Base-by-base conservation (phyloP, 1,140 invertebrate species). In the Diorhabda carinulata region DNA sequence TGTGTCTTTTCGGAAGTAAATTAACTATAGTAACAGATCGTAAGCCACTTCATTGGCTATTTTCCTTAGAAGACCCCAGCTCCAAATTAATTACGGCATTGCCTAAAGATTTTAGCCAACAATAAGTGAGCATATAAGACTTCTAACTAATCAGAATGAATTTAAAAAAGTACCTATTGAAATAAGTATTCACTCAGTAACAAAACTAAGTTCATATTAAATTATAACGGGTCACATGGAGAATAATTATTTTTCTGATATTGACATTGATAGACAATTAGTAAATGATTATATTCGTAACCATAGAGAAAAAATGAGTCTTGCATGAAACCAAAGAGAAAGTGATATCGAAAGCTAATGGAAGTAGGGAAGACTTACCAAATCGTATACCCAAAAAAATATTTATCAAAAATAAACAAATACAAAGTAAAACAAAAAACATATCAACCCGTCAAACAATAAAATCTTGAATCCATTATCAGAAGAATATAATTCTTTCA, bases 281-380 rank as follows among this genome's bases (percentile, higher is more conserved):
- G 7, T 63, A 1, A 64, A 52, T 64, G 2, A 64, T 47, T 56
- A 56, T 52, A 64, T 52, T 4, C 4, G 5, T 5, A 43, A 9
- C 40, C 40, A 43, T 43, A n/a, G 2, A 62, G 9, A 62, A 43
- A 62, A 62, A 62, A 44, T 62, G 40, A n/a, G 52, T n/a, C 47
- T 56, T 68, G 44, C 59, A n/a, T 7, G 40, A 43, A 62, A 40
- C 5, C 60, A 69, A 69, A 63, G 52, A 58, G 47, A 45, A 68
- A 60, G 63, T 59, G 57, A 71, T 57, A 6, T 56, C 58, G 40
- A 65, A 69, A 43, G 71, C n/a, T 5, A 5, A 59, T 10, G 5
- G 5, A 59, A 59, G 10, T 41, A 5, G 57, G 5, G 57, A 59
- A 59, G n/a, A n/a, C 5, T 10, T 59, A 10, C 57, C 57, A 8